These are phyloP conservation scores for Atta texana DNA, from an alignment of 1,140 invertebrate genomes.

Conservation along the genomic window DNA sequence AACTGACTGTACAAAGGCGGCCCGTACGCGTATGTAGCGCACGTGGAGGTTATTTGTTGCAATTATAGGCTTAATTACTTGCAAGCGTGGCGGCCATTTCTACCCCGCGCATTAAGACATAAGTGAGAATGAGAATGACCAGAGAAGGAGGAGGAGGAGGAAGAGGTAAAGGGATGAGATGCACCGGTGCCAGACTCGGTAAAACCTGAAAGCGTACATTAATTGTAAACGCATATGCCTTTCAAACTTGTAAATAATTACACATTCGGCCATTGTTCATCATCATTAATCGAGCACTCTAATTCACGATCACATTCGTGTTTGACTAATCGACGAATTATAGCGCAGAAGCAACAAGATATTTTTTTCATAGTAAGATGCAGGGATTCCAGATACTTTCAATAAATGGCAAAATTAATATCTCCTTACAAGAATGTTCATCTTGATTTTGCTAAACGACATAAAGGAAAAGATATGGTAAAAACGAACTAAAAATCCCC, in stretches of 20 bases:
- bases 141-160: too few relatives aligned
- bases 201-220: slow-evolving; percentile 12
- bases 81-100: slow-evolving; percentile 21
- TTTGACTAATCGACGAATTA: neutral
- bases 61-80: slow-evolving; percentile 63
- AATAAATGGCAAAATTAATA: neutral
- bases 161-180: neutral
- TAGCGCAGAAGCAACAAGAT: neutral
- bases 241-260: slow-evolving; percentile 6
- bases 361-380: neutral
- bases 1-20: slow-evolving; percentile 32
- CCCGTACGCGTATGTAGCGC: slow-evolving; percentile 23
- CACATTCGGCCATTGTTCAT: neutral
- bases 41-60: slow-evolving; percentile 24
- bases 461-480: too few relatives aligned
- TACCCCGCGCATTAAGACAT: slow-evolving; percentile 30
- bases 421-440: neutral
- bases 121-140: slow-evolving; percentile 11
- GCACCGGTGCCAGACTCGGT: neutral
- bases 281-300: neutral
- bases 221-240: neutral
- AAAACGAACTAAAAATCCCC: too few relatives aligned
- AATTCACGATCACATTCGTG: neutral
- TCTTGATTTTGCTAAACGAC: neutral
- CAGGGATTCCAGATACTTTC: neutral